Base-by-base conservation (phyloP, 2,113 vertebrate genomes). In the Entelurus aequoreus region DNA sequence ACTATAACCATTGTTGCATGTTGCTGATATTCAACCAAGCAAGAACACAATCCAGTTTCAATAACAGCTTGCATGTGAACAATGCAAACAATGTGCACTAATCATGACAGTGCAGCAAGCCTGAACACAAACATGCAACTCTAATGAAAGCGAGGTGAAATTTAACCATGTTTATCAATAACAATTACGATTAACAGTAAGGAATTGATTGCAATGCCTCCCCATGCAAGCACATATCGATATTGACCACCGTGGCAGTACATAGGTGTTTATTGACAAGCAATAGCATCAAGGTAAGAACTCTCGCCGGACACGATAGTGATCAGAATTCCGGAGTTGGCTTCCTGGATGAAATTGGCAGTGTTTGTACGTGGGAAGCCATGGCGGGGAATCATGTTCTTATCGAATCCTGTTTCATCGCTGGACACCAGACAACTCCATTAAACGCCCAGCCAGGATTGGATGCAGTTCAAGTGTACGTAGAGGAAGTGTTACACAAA, bases 381-480 rank as follows among this genome's bases (percentile, higher is more conserved):
- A 54, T 56, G 38, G 42, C 8, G 35, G 21, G 57, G 48, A 61
- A 60, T 65, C 44, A 62, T 35, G 40, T 60, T 28, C 2, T 10
- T 21, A 58, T 62, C 66, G 19, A 52, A 46, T n/a, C n/a, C 28
- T 59, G 19, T 3, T 19, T 44, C 36, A 46, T 54, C 52, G 50
- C 35, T 61, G 21, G 59, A 63, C 52, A 75, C 16, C 16, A 51
- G 54, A 59, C 21, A 47, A 47, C 7, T 14, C 56, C 12, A 51
- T 69, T 42, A 47, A 48, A 57, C 6, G 49, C 21, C 19, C 21
- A 28, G 14, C 48, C 8, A 44, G 42, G 28, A 37, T 6, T 42
- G 55, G 62, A 53, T 47, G 16, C 13, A 53, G 52, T 60, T 61
- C 19, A 77, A 59, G n/a, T 63, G 53, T 60, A 57, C 44, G 62